Percentiles rank a stretch among this genome's conserved stretches.
Conservation (phyloP, 2,797 vertebrate species). For the Podarcis lilfordi region DNA sequence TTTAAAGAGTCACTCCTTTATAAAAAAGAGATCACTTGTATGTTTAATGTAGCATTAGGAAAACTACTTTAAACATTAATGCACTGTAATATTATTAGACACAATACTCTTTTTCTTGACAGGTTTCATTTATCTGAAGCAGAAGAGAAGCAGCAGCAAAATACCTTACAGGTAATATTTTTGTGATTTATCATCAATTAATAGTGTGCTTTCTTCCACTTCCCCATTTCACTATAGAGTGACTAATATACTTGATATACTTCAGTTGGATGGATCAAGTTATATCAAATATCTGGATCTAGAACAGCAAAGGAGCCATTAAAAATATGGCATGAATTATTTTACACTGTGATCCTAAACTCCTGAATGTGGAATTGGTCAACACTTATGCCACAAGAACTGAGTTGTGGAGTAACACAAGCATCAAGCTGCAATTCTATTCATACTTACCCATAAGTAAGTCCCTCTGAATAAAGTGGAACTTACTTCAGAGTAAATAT, state of each 20-base stretch:
- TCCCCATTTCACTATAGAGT: slow-evolving; percentile 1
- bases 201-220: fast-evolving
- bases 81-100: slow-evolving; percentile 54
- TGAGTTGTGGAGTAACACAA: not conserved
- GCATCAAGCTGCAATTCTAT: not conserved
- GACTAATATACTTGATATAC: slow-evolving; percentile 23
- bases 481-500: not conserved
- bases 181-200: not conserved
- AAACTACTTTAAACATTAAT: slow-evolving; percentile 59
- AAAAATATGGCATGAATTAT: slow-evolving; percentile 22
- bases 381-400: not conserved
- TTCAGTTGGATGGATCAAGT: not conserved
- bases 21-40: slow-evolving; percentile 29
- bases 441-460: not conserved
- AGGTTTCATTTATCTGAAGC: slow-evolving; percentile 45
- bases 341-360: not conserved
- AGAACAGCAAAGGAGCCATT: not conserved
- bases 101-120: slow-evolving; percentile 53
- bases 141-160: not conserved
- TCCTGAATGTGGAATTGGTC: not conserved
- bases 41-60: slow-evolving; percentile 49
- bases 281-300: not conserved
- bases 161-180: slow-evolving; percentile 35
- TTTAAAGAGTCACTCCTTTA: slow-evolving; percentile 41
- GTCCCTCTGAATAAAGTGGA: not conserved